A percentile compares a stretch with the other conserved stretches of the same genome.
Evolutionary conservation across 2,797 vertebrate species (phyloP).

Genomic region (Pangasius krempfi): DNA sequence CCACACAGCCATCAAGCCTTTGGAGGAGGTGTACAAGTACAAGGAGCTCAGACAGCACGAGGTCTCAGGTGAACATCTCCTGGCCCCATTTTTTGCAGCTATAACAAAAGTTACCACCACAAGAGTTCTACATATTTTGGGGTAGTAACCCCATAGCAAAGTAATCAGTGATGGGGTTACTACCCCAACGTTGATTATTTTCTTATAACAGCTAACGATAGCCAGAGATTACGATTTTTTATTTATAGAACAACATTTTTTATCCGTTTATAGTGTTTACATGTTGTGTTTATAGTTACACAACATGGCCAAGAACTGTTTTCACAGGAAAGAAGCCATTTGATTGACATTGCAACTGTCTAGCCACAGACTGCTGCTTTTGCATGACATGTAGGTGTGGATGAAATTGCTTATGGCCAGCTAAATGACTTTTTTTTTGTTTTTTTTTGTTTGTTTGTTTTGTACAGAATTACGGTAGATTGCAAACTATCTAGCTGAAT

Average conservation of each 20-base stretch:
- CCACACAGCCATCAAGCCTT: slow-evolving; percentile 88
- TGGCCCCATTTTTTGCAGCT: no score
- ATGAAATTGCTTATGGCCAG: background rate
- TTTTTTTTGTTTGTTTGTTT: background rate
- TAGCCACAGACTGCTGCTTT: background rate
- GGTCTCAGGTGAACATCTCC: slow-evolving; percentile 86
- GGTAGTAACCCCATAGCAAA: background rate
- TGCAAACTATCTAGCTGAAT: no score
- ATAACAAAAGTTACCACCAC: background rate
- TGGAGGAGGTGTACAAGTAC: slow-evolving; percentile 93
- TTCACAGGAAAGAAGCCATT: background rate
- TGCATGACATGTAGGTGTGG: background rate
- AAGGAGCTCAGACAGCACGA: slow-evolving; percentile 94
- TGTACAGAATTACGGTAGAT: background rate
- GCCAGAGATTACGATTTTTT: background rate
- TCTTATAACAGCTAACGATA: background rate
- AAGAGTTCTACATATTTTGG: background rate
- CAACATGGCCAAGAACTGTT: background rate
- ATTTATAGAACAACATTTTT: background rate
- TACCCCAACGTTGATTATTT: background rate
- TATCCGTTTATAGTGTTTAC: no score
- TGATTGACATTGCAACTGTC: background rate
- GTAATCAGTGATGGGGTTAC: background rate
- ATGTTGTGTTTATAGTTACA: background rate
- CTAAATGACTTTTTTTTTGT: background rate